Conservation (phyloP, 1,140 invertebrate genomes). For the Monochamus saltuarius region DNA sequence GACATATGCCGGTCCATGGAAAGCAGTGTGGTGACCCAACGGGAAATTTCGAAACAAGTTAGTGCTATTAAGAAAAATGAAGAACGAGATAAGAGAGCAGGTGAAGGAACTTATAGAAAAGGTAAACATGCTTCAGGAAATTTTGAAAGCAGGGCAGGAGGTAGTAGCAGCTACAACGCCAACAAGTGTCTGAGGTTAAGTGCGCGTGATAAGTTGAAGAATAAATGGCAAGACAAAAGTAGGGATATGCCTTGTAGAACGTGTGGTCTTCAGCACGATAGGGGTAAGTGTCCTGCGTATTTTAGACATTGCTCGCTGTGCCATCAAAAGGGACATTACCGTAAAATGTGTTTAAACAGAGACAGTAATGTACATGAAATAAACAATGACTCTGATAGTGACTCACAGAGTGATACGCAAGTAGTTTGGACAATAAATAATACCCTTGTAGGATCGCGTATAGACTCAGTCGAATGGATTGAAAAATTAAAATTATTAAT, state of each 20-base stretch:
- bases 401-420: background rate
- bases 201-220: no score
- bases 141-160: background rate
- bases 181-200: no score
- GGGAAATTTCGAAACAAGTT: slow-evolving; percentile 10
- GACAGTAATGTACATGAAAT: background rate
- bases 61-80: background rate
- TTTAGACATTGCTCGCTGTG: slow-evolving; percentile 1
- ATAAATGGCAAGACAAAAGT: background rate
- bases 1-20: slow-evolving; percentile 19
- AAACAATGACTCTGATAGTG: background rate
- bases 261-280: background rate
- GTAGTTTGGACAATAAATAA: slow-evolving; percentile 2
- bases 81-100: background rate
- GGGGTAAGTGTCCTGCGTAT: slow-evolving; percentile 13
- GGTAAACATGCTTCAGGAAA: background rate
- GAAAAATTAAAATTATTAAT: background rate
- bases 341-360: slow-evolving; percentile 1
- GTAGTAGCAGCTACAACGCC: background rate
- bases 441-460: background rate
- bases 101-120: background rate
- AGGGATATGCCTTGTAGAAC: background rate
- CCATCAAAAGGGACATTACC: slow-evolving; percentile 3
- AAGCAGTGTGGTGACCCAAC: background rate
- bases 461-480: background rate